These are phyloP conservation scores for Pleuronectes platessa DNA, from an alignment of 2,113 vertebrate genomes.

Conservation along the genomic window DNA sequence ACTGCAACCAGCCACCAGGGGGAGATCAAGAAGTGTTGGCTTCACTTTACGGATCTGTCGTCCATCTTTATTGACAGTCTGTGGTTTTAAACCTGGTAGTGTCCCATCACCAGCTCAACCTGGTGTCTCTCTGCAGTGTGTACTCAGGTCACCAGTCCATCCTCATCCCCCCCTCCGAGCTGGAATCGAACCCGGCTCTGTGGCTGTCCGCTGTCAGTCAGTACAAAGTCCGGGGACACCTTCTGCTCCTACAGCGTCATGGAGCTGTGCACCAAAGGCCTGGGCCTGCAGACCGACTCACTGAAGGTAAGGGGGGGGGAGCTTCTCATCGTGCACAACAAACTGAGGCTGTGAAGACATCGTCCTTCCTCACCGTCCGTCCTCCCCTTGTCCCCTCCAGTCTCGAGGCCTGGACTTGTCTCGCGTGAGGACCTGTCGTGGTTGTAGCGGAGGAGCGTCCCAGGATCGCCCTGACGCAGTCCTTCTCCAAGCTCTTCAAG, in stretches of 20 bases:
- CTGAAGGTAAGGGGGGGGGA: conserved; percentile 87
- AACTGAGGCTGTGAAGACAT: not conserved
- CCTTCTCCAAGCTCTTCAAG: conserved; percentile 98
- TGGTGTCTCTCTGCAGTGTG: conserved; percentile 81
- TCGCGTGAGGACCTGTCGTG: conserved; percentile 96
- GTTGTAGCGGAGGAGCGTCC: conserved; percentile 97
- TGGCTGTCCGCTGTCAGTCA: conserved; percentile 98
- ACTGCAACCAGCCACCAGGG: not conserved
- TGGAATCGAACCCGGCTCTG: conserved; percentile 93
- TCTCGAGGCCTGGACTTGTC: conserved; percentile 93
- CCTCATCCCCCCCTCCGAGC: conserved; percentile 95
- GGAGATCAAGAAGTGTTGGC: too few species aligned
- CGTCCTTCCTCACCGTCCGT: not conserved
- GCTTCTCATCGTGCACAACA: not conserved
- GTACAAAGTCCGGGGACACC: conserved; percentile 95
- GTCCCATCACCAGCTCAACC: too few species aligned
- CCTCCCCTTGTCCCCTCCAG: conserved; percentile 70
- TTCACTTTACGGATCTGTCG: too few species aligned
- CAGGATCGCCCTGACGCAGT: conserved; percentile 93
- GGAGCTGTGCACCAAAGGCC: conserved; percentile 97
- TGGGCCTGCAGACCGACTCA: conserved; percentile 92
- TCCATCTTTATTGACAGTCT: too few species aligned
- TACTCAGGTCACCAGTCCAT: conserved; percentile 99
- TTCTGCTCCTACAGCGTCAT: conserved; percentile 99
- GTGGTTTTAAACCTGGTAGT: too few species aligned